Base-by-base conservation (phyloP, 2,797 vertebrate species). In the Ctenopoma multispine region DNA sequence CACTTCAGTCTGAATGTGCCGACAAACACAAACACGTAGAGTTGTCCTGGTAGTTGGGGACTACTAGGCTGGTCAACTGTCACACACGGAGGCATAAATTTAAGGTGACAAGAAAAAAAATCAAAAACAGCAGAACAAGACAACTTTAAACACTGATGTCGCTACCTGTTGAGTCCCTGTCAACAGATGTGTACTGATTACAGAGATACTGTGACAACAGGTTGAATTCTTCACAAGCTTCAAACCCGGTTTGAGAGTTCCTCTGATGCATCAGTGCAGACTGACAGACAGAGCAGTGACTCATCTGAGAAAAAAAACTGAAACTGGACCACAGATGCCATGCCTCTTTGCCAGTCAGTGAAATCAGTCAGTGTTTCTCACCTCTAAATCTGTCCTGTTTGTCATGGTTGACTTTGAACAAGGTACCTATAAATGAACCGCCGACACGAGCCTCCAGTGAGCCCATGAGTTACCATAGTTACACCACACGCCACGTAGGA, bases 391-490 rank as follows among this genome's bases (percentile, higher is more conserved):
- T 46, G 81, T 73, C 79, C 76, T 70, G 79, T 74, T 64, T 51
- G 61, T 77, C 80, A 31, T 18, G 29, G 47, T 31, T 65, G 78
- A 80, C 70, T 75, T 75, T 77, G 63, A 73, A 29, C 31, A 38
- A 18, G 15, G 20, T 51, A 49, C 67, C 72, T 54, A 67, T 85
- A 82, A 83, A 81, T 73, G 78, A 76, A 86, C 66, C 48, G 38
- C 70, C 18, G 24, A 51, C 67, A 48, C 20, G 55, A 51, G 54
- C 55, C 38, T 51, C 64, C 63, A 38, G 77, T n/a, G 8, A 46
- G 43, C 18, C 18, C 68, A 36, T 3, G 3, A 2, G 82, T 92
- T 81, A 53, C 87, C 69, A 89, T 90, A 83, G 90, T 74, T 75
- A 89, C 87, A 7, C 17, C 85, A 79, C 69, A 84, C 54, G 53